A percentile compares a stretch with the other conserved stretches of the same genome.
Evolutionary conservation across 2,797 vertebrate species (phyloP).

Genomic region (Sebastes dallii): DNA sequence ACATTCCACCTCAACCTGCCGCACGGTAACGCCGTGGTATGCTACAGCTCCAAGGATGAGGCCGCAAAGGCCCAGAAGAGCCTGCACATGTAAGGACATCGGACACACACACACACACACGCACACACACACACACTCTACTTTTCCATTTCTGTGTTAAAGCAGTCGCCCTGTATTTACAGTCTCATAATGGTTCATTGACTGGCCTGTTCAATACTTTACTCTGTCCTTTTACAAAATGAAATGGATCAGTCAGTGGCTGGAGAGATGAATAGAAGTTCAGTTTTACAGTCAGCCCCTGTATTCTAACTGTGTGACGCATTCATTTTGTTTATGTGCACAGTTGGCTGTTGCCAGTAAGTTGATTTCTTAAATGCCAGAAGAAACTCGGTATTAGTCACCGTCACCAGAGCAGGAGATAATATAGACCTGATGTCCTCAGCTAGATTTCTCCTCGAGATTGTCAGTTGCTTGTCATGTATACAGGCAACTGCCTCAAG

Average conservation of each 20-base stretch:
- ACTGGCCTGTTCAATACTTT: not conserved
- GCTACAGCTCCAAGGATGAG: slow-evolving; percentile 98
- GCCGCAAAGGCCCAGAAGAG: slow-evolving; percentile 99
- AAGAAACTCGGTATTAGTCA: not conserved
- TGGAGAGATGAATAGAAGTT: not conserved
- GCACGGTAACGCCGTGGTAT: slow-evolving; percentile 96
- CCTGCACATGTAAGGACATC: slow-evolving; percentile 92
- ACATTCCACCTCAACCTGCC: slow-evolving; percentile 99
- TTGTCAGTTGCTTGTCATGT: not conserved
- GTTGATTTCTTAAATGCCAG: not conserved
- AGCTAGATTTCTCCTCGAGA: not conserved
- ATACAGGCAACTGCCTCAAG: not conserved
- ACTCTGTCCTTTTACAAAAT: not conserved
- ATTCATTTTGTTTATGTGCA: not conserved
- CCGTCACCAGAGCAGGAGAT: not conserved
- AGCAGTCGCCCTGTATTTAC: not conserved
- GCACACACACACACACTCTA: not conserved
- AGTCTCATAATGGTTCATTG: not conserved
- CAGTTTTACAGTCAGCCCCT: not conserved
- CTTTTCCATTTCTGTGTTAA: not conserved
- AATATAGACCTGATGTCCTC: not conserved
- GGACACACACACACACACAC: not conserved
- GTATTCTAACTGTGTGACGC: not conserved
- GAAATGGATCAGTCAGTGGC: too few species aligned
- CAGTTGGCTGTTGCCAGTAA: not conserved